Conservation (phyloP, 1,140 invertebrate species). For the Camponotus floridanus region DNA sequence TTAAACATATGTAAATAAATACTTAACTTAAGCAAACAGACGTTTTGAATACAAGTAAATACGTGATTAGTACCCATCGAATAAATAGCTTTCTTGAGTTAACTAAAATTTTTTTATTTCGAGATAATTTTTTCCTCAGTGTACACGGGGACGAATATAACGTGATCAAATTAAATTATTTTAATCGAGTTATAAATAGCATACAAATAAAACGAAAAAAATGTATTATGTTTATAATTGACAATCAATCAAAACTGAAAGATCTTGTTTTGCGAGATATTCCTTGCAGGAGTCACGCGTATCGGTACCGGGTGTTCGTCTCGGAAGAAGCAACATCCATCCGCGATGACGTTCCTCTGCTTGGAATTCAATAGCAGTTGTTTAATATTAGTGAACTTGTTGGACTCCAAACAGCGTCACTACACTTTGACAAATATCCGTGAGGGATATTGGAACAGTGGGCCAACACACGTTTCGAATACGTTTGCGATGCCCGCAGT, state of each 20-base stretch:
- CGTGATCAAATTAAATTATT: background rate
- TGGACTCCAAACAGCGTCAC: conserved; percentile 36
- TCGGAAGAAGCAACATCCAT: conserved; percentile 20
- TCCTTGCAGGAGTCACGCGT: background rate
- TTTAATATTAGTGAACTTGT: conserved; percentile 61
- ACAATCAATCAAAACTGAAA: background rate
- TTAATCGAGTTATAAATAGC: no score
- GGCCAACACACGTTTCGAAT: conserved; percentile 21
- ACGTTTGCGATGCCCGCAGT: conserved; percentile 48
- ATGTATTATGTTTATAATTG: background rate
- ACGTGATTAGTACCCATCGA: no score
- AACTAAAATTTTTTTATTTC: no score
- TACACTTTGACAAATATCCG: conserved; percentile 53
- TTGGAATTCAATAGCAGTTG: conserved; percentile 57
- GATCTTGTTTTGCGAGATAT: background rate
- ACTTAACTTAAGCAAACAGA: no score
- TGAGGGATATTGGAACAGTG: conserved; percentile 47
- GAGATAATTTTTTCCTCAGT: no score
- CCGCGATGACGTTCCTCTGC: background rate
- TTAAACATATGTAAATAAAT: no score
- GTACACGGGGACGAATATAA: background rate
- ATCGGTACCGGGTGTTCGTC: conserved; percentile 12
- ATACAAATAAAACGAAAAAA: background rate
- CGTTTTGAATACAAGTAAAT: no score
- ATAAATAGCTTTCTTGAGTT: no score